Conservation (phyloP, 2,113 vertebrate species). For the Fregata magnificens region DNA sequence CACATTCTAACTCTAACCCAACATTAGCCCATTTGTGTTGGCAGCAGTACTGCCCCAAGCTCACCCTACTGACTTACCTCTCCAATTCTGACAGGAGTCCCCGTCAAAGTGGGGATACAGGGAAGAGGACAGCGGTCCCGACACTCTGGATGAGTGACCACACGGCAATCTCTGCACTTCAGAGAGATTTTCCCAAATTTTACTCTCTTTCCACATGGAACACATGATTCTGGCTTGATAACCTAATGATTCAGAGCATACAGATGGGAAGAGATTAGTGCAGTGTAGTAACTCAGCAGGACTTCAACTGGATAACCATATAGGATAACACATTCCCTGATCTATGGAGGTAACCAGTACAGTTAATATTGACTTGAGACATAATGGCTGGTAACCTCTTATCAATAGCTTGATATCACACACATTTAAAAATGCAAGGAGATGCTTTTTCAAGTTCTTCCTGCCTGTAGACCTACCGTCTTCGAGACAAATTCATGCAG, state of each 20-base stretch:
- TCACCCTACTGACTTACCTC: slow-evolving; percentile 73
- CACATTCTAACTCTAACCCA: neutral
- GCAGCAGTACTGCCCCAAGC: neutral
- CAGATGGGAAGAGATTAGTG: neutral
- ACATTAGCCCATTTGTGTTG: fast-evolving
- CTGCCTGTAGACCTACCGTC: slow-evolving; percentile 77
- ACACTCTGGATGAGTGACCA: slow-evolving; percentile 91
- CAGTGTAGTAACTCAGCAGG: neutral
- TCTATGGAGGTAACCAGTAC: fast-evolving
- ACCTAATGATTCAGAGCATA: slow-evolving; percentile 72
- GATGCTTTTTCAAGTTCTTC: neutral
- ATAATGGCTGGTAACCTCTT: neutral
- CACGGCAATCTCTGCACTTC: slow-evolving; percentile 92
- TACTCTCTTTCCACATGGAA: slow-evolving; percentile 95
- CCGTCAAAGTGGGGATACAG: slow-evolving; percentile 85
- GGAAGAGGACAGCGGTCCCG: slow-evolving; percentile 93
- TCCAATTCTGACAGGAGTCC: slow-evolving; percentile 86
- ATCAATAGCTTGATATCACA: neutral
- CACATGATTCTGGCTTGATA: slow-evolving; percentile 96
- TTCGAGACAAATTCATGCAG: slow-evolving; percentile 94
- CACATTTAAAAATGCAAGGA: neutral
- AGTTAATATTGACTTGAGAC: neutral
- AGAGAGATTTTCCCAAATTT: slow-evolving; percentile 95
- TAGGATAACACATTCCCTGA: fast-evolving
- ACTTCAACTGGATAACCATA: neutral